These are phyloP conservation scores for Drosophila atroscutellata DNA, from an alignment of 2,888 invertebrate genomes.

Conservation along the genomic window DNA sequence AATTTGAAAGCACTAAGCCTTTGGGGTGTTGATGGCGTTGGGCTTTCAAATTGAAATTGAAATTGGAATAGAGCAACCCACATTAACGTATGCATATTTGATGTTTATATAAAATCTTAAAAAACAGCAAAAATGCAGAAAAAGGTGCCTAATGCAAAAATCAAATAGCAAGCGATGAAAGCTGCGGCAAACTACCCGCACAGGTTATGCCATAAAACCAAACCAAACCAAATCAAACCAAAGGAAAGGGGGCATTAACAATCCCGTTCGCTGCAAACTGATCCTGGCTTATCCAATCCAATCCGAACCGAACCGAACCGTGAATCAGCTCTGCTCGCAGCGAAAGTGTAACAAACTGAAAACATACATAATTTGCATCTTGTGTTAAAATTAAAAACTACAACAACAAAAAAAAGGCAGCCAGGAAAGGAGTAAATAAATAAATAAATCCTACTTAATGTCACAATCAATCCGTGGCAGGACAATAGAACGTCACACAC, in stretches of 20 bases:
- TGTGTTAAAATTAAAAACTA: conserved; percentile 60
- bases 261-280: not conserved
- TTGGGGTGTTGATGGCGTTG: conserved; percentile 29
- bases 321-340: conserved; percentile 5
- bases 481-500: conserved; percentile 41
- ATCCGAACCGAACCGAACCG: conserved; percentile 21
- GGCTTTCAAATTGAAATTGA: conserved; percentile 34
- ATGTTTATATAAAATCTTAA: conserved; percentile 59
- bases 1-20: conserved; percentile 49
- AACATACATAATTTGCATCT: conserved; percentile 80
- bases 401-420: conserved; percentile 35
- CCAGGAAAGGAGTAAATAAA: conserved; percentile 74
- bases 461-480: conserved; percentile 82
- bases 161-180: conserved; percentile 54
- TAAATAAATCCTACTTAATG: conserved; percentile 84
- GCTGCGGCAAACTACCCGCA: conserved; percentile 66
- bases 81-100: conserved; percentile 36
- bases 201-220: conserved; percentile 14
- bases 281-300: conserved; percentile 16
- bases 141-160: conserved; percentile 45
- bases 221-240: not conserved
- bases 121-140: conserved; percentile 16
- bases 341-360: conserved; percentile 59
- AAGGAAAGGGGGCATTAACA: not conserved
- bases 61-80: conserved; percentile 23